Evolutionary conservation across 2,888 invertebrate genomes (phyloP), one percentile per base, ranked within the genome.

Genomic region (Metallyticus violacea): DNA sequence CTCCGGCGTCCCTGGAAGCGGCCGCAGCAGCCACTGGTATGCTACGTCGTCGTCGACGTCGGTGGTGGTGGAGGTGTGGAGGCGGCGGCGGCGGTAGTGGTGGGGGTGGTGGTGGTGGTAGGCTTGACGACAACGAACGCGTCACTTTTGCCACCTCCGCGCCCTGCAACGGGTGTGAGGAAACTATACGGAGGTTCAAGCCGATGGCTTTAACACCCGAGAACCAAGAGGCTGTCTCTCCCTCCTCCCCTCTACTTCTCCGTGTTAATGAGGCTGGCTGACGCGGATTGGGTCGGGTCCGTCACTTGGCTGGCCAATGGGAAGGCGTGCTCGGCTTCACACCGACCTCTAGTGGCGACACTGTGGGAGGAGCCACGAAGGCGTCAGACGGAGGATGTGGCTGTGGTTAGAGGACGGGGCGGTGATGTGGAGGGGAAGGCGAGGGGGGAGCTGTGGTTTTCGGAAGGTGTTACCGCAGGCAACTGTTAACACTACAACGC

Each of bases 31-130:
- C 27, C 81, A 30, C 22, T 29, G 81, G 29, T 28, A 30, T 28
- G 25, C 29, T 25, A 25, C 81, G 81, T 30, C 7, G 81, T 30
- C 92, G 91, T 92, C 92, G 91, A 92, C 92, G 91, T 91, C 93
- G 93, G 93, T 93, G 92, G 93, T 92, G 93, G 93, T 93, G 93
- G 94, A 94, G 93, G 94, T 93, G 93, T 93, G 93, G 94, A 94
- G 93, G 94, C 93, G 91, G 94, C 94, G 93, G 94, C 93, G 91
- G 3, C 82, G 76, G n/a, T 62, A 15, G 76, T 25, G 29, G 62
- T 62, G 62, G 81, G 15, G 81, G 62, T 30, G 81, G 81, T 81
- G 81, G 81, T 81, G 76, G 77, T 26, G 77, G 40, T 86, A 81
- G 81, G 76, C 26, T 25, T 76, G 82, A 77, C 76, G 82, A 86